These are phyloP conservation scores for Austrofundulus limnaeus DNA, from an alignment of 2,113 vertebrate genomes.

Conservation along the genomic window DNA sequence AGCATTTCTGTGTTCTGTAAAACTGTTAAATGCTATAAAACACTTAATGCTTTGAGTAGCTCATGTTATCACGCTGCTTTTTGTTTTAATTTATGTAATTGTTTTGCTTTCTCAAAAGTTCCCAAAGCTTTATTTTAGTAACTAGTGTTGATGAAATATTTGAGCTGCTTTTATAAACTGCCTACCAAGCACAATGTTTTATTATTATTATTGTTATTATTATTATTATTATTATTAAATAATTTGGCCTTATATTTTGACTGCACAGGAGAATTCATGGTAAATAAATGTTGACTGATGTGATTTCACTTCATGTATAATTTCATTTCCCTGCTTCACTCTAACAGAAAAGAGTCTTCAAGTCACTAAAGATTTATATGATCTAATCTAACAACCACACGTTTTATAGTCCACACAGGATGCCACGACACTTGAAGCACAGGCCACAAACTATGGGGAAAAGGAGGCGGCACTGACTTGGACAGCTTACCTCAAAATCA, in stretches of 20 bases:
- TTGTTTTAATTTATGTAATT: too few species aligned
- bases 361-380: not conserved
- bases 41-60: too few species aligned
- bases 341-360: not conserved
- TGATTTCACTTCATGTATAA: too few species aligned
- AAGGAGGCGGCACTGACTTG: constrained; percentile 1
- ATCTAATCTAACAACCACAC: constrained; percentile 35
- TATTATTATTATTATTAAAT: too few species aligned
- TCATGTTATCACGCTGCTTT: too few species aligned
- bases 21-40: too few species aligned
- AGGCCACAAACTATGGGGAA: constrained; percentile 18
- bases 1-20: not conserved
- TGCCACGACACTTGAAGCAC: constrained; percentile 23
- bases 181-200: not conserved
- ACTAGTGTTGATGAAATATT: too few species aligned
- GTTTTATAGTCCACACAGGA: constrained; percentile 29
- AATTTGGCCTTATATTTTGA: too few species aligned
- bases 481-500: constrained; percentile 91
- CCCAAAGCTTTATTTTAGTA: not conserved
- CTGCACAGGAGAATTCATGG: too few species aligned
- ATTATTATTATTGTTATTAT: too few species aligned
- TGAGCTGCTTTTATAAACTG: not conserved
- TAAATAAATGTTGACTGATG: not conserved
- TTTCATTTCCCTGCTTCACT: not conserved
- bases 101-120: too few species aligned